Evolutionary conservation across 2,888 invertebrate genomes (phyloP), one percentile per base, ranked within the genome.

Genomic region (Leistus spinibarbis): DNA sequence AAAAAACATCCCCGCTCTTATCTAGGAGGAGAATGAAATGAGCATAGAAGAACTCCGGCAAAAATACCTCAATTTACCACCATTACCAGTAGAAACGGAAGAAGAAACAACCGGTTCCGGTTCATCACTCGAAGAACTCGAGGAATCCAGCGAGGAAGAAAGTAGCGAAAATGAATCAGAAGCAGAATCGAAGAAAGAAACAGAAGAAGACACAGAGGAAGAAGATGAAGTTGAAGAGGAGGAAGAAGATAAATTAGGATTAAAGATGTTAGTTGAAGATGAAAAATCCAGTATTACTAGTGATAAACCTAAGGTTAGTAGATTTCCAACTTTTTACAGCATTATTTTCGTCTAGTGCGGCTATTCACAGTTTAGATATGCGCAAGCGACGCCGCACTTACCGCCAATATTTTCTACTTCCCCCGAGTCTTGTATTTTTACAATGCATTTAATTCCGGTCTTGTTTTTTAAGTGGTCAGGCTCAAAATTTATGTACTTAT

Each of bases 41-140:
- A 91, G 91, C 69, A 88, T 96, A 70, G 95, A 95, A 81, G 93
- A 95, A 82, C 87, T 97, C 69, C 86, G 92, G 80, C 90, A 90
- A 53, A 95, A 93, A 82, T 96, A 96, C 85, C 87, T 89, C 72
- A 85, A 82, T 79, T 79, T 85, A 77, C 80, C 85, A n/a, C 82
- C 81, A 80, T 84, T 80, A 80, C 85, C 80, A 82, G 84, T 83
- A 76, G 84, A 84, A 77, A 85, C 85, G 74, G 87, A 84, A 74
- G 86, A 78, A 71, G 80, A 81, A 67, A 72, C 80, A 74, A 71
- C 80, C 76, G 78, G 81, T 69, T 81, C 80, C 2, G 82, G 83
- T 57, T 80, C 81, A 4, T 80, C 80, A 24, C 82, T 82, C 40
- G 82, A 81, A 17, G 82, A 83, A 17, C 82, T 85, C 77, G 80